Base-by-base conservation (phyloP, 2,113 vertebrate species). In the Actenoides hombroni region DNA sequence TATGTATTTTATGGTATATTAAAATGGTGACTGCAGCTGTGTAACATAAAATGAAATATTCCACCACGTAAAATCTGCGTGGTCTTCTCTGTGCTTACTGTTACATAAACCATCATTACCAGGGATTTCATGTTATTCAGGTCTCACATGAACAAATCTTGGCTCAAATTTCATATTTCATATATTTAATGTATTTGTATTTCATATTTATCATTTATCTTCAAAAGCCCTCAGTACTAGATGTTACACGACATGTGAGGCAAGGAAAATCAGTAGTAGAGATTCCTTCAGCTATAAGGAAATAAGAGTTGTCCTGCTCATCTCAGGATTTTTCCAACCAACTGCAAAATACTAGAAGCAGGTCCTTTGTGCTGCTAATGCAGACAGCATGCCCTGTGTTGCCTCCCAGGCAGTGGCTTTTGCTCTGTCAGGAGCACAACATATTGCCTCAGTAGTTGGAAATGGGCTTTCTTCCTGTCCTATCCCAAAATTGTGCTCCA, bases 311-410 rank as follows among this genome's bases (percentile, higher is more conserved):
- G 0, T 33, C 67, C 26, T 75, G 19, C 25, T 57, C 5, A 0
- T 57, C 48, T 60, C 56, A 35, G 61, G 29, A 25, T 37, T 75
- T 86, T 95, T 44, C 54, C 40, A 61, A 20, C 6, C 39, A 20
- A 13, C 8, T 0, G 1, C 33, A 40, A 64, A 88, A 59, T 9
- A 6, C 6, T 8, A 24, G 67, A 65, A 54, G 17, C 13, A 35
- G 49, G 33, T 11, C 23, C 40, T 28, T 25, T 13, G 18, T 21
- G 33, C 24, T 29, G 11, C 40, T 71, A 14, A 8, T 1, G 23
- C 19, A 31, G 26, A 10, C 13, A 21, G 3, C 0, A 0, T 24
- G 37, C 5, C 7, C 26, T 0, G 0, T 1, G 31, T 5, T 82
- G 46, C 20, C n/a, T 84, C 31, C 21, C 56, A 39, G 12, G 51